Conservation (phyloP, 2,888 invertebrate genomes). For the Leucoma salicis region DNA sequence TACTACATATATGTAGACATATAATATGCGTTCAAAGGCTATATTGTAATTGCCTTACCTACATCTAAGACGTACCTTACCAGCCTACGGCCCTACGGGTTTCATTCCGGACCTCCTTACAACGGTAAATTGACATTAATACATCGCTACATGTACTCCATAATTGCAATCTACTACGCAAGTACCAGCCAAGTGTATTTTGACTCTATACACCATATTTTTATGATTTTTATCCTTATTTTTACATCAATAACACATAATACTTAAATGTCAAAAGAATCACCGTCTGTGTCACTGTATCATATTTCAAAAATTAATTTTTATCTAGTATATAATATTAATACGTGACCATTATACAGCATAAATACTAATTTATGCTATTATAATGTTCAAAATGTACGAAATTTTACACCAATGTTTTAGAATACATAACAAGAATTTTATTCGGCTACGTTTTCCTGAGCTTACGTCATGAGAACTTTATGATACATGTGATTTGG, state of each 20-base stretch:
- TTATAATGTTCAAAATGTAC: conserved; percentile 20
- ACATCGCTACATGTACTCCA: not conserved
- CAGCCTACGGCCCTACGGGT: not conserved
- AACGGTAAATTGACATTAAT: conserved; percentile 7
- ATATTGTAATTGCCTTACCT: conserved; percentile 19
- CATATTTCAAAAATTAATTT: conserved; percentile 27
- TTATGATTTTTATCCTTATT: conserved; percentile 18
- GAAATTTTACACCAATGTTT: conserved; percentile 24
- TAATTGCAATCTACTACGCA: not conserved
- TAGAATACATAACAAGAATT: conserved; percentile 25
- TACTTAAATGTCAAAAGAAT: conserved; percentile 27
- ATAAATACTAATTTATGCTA: conserved; percentile 15
- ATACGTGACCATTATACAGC: conserved; percentile 15
- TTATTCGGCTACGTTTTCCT: conserved; percentile 18
- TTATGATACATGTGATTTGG: conserved; percentile 30
- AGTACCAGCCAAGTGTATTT: not conserved
- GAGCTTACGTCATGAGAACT: conserved; percentile 35
- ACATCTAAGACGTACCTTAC: conserved; percentile 18
- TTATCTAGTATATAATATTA: conserved; percentile 17
- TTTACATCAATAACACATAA: conserved; percentile 23
- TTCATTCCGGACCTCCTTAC: not conserved
- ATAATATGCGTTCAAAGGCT: not conserved
- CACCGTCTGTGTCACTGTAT: conserved; percentile 19
- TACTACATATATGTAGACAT: conserved; percentile 27
- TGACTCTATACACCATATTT: conserved; percentile 6